Percentiles rank a stretch among this genome's conserved stretches.
phyloP scores from a whole-genome alignment of 1,140 invertebrate genomes.

The Cherax quadricarinatus region DNA sequence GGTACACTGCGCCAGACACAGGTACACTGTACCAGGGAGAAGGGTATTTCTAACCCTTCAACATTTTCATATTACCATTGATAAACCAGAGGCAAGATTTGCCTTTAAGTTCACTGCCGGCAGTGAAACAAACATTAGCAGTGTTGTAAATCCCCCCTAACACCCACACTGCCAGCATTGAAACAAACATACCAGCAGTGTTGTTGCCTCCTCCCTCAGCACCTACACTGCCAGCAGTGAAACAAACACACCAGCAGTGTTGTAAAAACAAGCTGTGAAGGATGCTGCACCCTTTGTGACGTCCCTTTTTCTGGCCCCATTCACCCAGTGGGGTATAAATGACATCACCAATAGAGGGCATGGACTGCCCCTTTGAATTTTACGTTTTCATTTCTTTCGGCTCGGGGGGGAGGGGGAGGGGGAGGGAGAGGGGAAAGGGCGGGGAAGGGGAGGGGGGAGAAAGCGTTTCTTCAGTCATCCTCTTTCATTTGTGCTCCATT shows the following conservation, averaged over 20 bases:
- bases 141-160: neutral
- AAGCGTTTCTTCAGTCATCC: slow-evolving; percentile 60
- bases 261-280: slow-evolving; percentile 56
- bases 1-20: too few relatives aligned
- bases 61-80: too few relatives aligned
- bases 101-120: neutral
- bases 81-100: too few relatives aligned
- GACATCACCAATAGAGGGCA: slow-evolving; percentile 61
- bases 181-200: neutral
- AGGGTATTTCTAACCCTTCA: too few relatives aligned
- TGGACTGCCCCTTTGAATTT: slow-evolving; percentile 62
- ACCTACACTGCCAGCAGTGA: neutral
- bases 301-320: slow-evolving; percentile 30
- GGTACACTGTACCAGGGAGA: too few relatives aligned
- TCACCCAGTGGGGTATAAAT: slow-evolving; percentile 57
- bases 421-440: too few relatives aligned
- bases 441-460: too few relatives aligned
- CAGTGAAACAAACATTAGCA: neutral
- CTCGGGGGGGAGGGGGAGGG: too few relatives aligned
- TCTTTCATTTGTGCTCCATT: slow-evolving; percentile 68
- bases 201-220: too few relatives aligned
- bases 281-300: slow-evolving; percentile 54
- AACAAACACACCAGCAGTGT: slow-evolving; percentile 51
- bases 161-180: neutral
- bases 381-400: slow-evolving; percentile 67